Conservation (phyloP, 2,888 invertebrate species). For the Drosophila cognata region DNA sequence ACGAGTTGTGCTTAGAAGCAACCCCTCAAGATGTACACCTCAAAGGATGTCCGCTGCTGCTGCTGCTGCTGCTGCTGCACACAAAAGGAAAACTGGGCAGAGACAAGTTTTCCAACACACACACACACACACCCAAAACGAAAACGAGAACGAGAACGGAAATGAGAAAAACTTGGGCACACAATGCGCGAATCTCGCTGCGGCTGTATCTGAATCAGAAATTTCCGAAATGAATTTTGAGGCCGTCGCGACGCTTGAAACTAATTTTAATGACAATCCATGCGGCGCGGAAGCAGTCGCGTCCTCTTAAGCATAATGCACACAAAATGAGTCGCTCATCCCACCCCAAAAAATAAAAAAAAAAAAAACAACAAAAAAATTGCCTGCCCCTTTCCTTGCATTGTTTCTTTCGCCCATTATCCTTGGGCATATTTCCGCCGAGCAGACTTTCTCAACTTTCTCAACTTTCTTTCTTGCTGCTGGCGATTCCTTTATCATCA, state of each 20-base stretch:
- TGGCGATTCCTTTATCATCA: slow-evolving; percentile 20
- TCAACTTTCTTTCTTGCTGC: neutral
- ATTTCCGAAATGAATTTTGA: slow-evolving; percentile 11
- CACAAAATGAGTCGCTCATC: slow-evolving; percentile 26
- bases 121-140: neutral
- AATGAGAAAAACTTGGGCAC: slow-evolving; percentile 74
- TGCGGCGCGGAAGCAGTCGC: slow-evolving; percentile 59
- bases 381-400: slow-evolving; percentile 24
- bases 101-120: slow-evolving; percentile 61
- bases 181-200: slow-evolving; percentile 42
- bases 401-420: slow-evolving; percentile 9
- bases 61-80: neutral
- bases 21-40: slow-evolving; percentile 31
- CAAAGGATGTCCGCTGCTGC: slow-evolving; percentile 17
- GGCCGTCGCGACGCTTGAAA: slow-evolving; percentile 54
- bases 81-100: slow-evolving; percentile 63
- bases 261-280: slow-evolving; percentile 81
- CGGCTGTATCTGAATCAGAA: slow-evolving; percentile 29
- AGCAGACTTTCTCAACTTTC: slow-evolving; percentile 21
- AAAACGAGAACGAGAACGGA: slow-evolving; percentile 39
- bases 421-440: slow-evolving; percentile 36
- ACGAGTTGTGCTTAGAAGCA: slow-evolving; percentile 51
- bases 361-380: slow-evolving; percentile 3
- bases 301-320: slow-evolving; percentile 44
- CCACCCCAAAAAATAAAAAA: slow-evolving; percentile 35